Evolutionary conservation across 2,797 vertebrate genomes (phyloP), one percentile per base, ranked within the genome.

Genomic region (Mus spretus): DNA sequence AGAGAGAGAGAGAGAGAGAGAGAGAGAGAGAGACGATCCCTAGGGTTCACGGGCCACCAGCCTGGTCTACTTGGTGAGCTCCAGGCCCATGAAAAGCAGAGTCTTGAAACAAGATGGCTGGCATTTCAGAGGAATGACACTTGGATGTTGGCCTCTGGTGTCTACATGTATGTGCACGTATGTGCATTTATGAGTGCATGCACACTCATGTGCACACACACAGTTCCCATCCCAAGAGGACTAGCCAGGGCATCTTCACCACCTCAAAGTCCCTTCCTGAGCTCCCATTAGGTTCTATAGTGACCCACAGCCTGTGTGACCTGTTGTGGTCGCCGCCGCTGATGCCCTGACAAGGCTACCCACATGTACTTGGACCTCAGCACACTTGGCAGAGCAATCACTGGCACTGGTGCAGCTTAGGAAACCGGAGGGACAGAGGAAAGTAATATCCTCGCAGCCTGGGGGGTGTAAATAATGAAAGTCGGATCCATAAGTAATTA

Each of bases 401-500:
- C 92, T 86, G 93, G 95, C 74, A 10, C 53, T 47, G 9, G 63
- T 70, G 75, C 79, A 61, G 88, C 91, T 90, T 15, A 89, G 79
- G 53, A 61, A 59, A 78, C 90, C 92, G 65, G 94, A 93, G 96
- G 90, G 95, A 96, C 61, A 0, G 20, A 9, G 70, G 55, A 79
- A 97, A 97, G 88, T 93, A 95, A 97, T 74, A 91, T 44, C 89
- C 95, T 75, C 61, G 65, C 91, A 75, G 83, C 26, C 44, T 0
- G 4, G 91, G 95, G 96, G 96, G 94, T 19, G 8, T 93, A 97
- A 97, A 95, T 97, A 98, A 97, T 94, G 94, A 92, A 97, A 97
- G 97, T 97, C 86, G 53, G 96, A 98, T 98, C 98, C 93, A 97
- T 97, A 97, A 98, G 97, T 98, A 98, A 98, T 98, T 98, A 97